Conservation (phyloP, 2,113 vertebrate genomes). For the Pipra filicauda region DNA sequence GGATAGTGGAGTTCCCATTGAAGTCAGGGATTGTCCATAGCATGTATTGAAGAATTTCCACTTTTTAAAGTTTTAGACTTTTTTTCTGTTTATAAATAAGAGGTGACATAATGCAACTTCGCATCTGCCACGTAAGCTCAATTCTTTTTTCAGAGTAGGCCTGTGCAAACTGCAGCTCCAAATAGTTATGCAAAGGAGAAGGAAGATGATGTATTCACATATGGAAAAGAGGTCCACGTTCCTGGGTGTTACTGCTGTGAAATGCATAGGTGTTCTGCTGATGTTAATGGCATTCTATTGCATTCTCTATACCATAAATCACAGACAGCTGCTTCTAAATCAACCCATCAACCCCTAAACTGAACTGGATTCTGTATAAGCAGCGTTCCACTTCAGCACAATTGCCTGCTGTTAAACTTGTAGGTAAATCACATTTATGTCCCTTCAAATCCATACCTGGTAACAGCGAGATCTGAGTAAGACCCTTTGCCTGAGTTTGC, state of each 20-base stretch:
- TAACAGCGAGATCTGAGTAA: background rate
- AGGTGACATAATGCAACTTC: background rate
- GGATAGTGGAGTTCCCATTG: background rate
- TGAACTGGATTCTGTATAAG: background rate
- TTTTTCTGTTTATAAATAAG: background rate
- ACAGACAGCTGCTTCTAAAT: background rate
- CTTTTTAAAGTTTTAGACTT: background rate
- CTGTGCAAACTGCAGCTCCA: background rate
- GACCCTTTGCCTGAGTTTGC: background rate
- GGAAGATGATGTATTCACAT: background rate
- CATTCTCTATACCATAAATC: background rate
- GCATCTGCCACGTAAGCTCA: background rate
- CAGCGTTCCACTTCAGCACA: background rate
- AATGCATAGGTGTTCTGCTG: background rate
- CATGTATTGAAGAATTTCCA: background rate
- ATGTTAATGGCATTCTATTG: background rate
- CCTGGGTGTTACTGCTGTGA: background rate
- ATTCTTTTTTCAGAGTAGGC: background rate
- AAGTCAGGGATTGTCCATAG: background rate
- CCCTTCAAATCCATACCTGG: background rate
- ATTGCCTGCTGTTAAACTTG: background rate
- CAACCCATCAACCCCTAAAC: background rate
- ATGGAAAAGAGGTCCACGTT: background rate
- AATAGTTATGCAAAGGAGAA: background rate
- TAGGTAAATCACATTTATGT: conserved; percentile 22